These are phyloP conservation scores for Himalopsyche kuldschensis DNA, from an alignment of 2,888 invertebrate species.

Conservation along the genomic window DNA sequence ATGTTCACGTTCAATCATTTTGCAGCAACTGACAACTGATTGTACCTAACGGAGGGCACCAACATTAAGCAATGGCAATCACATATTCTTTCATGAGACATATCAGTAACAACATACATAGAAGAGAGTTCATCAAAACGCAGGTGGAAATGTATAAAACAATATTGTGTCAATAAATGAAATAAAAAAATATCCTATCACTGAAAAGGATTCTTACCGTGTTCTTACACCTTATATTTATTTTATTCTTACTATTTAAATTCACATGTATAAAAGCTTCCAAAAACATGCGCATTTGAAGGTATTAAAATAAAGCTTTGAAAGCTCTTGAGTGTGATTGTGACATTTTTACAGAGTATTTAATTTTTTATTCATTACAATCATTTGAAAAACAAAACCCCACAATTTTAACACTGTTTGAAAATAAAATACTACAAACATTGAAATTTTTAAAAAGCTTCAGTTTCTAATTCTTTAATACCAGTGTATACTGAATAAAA, in stretches of 20 bases:
- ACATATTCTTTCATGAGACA: slow-evolving; percentile 3
- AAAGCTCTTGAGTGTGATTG: too few relatives aligned
- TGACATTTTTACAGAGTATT: too few relatives aligned
- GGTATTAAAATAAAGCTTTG: too few relatives aligned
- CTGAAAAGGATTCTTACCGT: background rate
- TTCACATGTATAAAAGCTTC: background rate
- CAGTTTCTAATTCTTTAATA: too few relatives aligned
- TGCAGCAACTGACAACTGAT: slow-evolving; percentile 17
- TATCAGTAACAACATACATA: background rate
- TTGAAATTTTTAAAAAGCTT: too few relatives aligned
- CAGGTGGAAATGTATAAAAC: background rate
- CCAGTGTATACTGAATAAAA: too few relatives aligned
- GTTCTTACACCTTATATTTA: background rate
- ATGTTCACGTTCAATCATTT: slow-evolving; percentile 20
- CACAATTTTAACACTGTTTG: too few relatives aligned
- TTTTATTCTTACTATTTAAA: background rate
- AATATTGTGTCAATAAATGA: background rate
- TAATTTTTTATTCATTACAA: too few relatives aligned
- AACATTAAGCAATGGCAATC: slow-evolving; percentile 31
- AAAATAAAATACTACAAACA: too few relatives aligned
- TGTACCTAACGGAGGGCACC: slow-evolving; percentile 30
- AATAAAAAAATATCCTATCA: background rate
- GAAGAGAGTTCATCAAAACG: background rate
- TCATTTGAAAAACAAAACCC: too few relatives aligned
- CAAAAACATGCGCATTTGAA: too few relatives aligned